Evolutionary conservation across 1,140 invertebrate genomes (phyloP), one percentile per base, ranked within the genome.

Genomic region (Tyrophagus putrescentiae): DNA sequence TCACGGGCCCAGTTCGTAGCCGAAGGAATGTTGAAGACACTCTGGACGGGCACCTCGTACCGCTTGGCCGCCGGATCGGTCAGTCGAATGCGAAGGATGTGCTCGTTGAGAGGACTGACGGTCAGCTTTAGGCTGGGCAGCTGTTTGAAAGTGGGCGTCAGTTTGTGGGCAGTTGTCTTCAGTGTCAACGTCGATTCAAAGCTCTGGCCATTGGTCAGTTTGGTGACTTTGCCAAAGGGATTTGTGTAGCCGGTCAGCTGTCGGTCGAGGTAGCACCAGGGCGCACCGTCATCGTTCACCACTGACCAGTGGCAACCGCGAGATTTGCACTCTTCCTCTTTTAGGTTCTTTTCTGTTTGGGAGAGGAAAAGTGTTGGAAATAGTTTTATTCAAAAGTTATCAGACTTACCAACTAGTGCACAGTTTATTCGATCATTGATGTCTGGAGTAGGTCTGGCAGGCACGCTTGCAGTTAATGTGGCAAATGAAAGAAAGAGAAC

Each of bases 21-120:
- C 44, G 7, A 7, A 48, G 31, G 44, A 27, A 48, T 27, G 6
- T 21, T 21, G 31, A 48, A 48, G 6, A 27, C n/a, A 6, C 6
- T 7, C 18, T 48, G 44, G 31, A n/a, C 18, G 5, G 44, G 44
- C 23, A 48, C 44, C 31, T 48, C 44, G 31, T 48, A 48, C 18
- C 44, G 5, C 18, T 48, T 48, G 31, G 25, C 31, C 6, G 25
- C 31, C 31, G 44, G 44, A 48, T 48, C 44, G n/a, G 7, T 27
- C 54, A 62, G 48, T 34, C 54, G 52, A 21, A 62, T 33, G 32
- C 61, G 25, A 7, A 62, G 7, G 27, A 62, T 62, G 16, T 62
- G 39, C 42, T 52, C 34, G 7, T 45, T 62, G 21, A 62, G 7
- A 48, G 23, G 31, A 7, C 11, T 34, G 9, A 62, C 23, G 21